These are phyloP conservation scores for Archaeoteleia sp. DNA, from an alignment of 2,888 invertebrate genomes.

Conservation along the genomic window DNA sequence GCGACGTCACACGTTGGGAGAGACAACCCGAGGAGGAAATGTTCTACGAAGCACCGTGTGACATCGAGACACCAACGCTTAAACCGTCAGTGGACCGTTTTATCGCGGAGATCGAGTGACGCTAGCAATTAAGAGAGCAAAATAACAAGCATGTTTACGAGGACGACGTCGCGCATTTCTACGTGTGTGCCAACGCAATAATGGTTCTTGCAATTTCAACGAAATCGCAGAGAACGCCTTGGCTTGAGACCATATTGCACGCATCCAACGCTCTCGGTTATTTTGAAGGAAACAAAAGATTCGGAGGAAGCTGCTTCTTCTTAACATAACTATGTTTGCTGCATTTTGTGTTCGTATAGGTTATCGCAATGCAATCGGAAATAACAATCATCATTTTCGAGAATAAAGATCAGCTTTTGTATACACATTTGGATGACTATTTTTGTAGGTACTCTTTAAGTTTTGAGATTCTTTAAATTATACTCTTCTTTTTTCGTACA, in stretches of 20 bases:
- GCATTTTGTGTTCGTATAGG: too few relatives aligned
- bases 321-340: too few relatives aligned
- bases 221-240: conserved; percentile 6
- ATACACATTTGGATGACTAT: neutral
- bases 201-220: conserved; percentile 31
- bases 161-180: conserved; percentile 47
- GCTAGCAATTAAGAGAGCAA: conserved; percentile 54
- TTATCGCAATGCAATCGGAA: neutral
- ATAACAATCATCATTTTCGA: too few relatives aligned
- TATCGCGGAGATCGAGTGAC: conserved; percentile 61
- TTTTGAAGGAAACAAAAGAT: too few relatives aligned
- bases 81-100: conserved; percentile 62
- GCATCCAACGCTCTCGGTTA: too few relatives aligned
- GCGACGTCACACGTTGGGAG: conserved; percentile 2
- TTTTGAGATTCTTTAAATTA: conserved; percentile 20
- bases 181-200: conserved; percentile 53
- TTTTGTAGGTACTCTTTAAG: conserved; percentile 24
- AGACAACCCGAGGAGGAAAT: conserved; percentile 28
- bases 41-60: conserved; percentile 20
- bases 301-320: too few relatives aligned
- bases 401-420: neutral
- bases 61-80: conserved; percentile 39
- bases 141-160: conserved; percentile 39
- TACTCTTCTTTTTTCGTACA: conserved; percentile 21
- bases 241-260: too few relatives aligned